Evolutionary conservation across 2,113 vertebrate genomes (phyloP).

Genomic region (Neolamprologus hecqui): DNA sequence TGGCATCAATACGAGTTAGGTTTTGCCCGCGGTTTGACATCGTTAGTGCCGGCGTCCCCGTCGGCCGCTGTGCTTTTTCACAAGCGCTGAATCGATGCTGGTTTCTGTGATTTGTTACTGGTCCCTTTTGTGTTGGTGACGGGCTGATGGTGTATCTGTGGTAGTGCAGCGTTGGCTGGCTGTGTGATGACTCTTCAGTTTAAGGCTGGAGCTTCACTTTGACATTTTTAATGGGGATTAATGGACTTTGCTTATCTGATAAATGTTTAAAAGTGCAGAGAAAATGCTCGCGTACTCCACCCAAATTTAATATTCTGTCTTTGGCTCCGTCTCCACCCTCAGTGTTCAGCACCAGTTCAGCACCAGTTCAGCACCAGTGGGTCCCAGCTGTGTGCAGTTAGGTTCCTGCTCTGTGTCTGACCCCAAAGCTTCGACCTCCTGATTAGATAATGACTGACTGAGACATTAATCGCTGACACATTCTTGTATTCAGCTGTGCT

Average conservation of each 20-base stretch:
- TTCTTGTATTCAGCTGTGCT: not conserved
- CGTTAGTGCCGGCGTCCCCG: not conserved
- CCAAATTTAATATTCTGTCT: not conserved
- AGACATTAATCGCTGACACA: not conserved
- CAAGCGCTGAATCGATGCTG: not conserved
- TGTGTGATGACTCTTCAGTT: not conserved
- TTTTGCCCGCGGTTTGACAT: slow-evolving; percentile 12
- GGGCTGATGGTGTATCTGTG: not conserved
- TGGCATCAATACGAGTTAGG: slow-evolving; percentile 11
- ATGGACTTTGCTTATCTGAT: not conserved
- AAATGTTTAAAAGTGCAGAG: not conserved
- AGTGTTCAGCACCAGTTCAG: not conserved
- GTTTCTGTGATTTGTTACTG: not conserved
- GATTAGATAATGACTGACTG: not conserved
- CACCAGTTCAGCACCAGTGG: not conserved
- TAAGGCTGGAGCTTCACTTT: not conserved
- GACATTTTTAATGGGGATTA: not conserved
- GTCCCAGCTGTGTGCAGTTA: not conserved
- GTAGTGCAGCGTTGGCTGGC: not conserved
- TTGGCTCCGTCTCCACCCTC: not conserved
- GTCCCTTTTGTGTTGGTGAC: not conserved
- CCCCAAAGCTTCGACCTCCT: not conserved
- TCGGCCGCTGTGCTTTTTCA: not conserved
- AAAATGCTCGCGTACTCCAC: not conserved
- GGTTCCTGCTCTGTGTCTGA: not conserved